Evolutionary conservation across 1,140 invertebrate genomes (phyloP).

Genomic region (Amyelois transitella): DNA sequence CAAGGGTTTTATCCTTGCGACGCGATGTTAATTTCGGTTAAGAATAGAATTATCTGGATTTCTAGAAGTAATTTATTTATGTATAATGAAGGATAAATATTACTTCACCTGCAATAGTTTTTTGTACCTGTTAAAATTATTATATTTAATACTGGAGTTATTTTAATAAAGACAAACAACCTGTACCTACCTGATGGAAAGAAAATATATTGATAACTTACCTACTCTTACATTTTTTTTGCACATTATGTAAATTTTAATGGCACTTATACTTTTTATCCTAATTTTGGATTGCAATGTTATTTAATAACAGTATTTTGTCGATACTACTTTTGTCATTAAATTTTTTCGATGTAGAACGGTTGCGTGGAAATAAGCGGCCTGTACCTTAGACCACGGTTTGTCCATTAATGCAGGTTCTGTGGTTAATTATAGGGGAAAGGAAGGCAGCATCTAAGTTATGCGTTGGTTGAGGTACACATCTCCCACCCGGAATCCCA

Average conservation of each 20-base stretch:
- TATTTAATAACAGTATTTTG: too few species aligned
- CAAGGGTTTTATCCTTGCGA: not conserved
- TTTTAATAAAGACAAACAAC: too few species aligned
- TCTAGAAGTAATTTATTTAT: not conserved
- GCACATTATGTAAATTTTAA: too few species aligned
- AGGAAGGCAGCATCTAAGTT: not conserved
- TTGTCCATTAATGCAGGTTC: not conserved
- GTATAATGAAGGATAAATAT: not conserved
- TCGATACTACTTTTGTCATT: too few species aligned
- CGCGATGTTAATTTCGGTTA: not conserved
- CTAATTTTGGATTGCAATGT: too few species aligned
- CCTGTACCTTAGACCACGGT: not conserved
- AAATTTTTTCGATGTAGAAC: not conserved
- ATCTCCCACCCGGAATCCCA: not conserved
- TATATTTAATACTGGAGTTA: too few species aligned
- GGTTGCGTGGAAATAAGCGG: not conserved
- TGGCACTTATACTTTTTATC: too few species aligned
- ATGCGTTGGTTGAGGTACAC: not conserved
- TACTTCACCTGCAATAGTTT: too few species aligned
- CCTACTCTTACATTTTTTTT: too few species aligned
- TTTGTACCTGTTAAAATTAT: too few species aligned
- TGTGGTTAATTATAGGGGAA: not conserved
- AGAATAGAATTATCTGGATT: not conserved
- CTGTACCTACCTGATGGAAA: not conserved
- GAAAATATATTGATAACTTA: too few species aligned